Evolutionary conservation across 1,140 invertebrate genomes (phyloP), one percentile per base, ranked within the genome.

Genomic region (Epicauta chinensis): DNA sequence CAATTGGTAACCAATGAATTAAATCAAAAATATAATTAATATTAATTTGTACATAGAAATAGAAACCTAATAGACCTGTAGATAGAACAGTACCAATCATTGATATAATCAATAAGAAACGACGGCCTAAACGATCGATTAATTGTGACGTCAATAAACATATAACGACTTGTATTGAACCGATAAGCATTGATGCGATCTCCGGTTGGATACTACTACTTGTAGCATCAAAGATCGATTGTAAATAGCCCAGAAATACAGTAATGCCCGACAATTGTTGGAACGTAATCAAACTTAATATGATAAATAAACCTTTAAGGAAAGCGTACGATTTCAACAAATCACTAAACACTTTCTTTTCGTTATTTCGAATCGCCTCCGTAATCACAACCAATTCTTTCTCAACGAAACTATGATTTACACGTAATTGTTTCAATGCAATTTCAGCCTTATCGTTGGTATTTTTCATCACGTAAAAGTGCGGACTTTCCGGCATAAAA

Each of bases 191-290:
- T 1, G 89, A 81, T 0, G 16, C 81, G 61, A 12, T 73, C 68
- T 2, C 80, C 63, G 37, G 78, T 65, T 1, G 87, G 39, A 6
- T 60, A 65, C 51, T 0, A 75, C 66, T 78, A 0, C 80, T 78
- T 9, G 85, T 76, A 2, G 74, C 74, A 1, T 70, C 59, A 60
- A 87, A 91, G 62, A 88, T 91, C 1, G 72, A 74, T 35, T 83
- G 78, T 53, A 86, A 80, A 67, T 88, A 91, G 68, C 89, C 89
- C 15, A 89, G 75, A 1, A 93, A 82, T 2, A 84, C 84, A 66
- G 88, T 90, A 60, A 87, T 87, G 13, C 89, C 89, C 2, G 81
- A 84, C 7, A 90, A 71, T 67, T 88, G 85, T 61, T 87, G 85
- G 66, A 86, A 82, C 34, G 77, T 66, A 36, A 34, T 9, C 11